phyloP scores from a whole-genome alignment of 2,888 invertebrate species.

The Diadromus collaris region DNA sequence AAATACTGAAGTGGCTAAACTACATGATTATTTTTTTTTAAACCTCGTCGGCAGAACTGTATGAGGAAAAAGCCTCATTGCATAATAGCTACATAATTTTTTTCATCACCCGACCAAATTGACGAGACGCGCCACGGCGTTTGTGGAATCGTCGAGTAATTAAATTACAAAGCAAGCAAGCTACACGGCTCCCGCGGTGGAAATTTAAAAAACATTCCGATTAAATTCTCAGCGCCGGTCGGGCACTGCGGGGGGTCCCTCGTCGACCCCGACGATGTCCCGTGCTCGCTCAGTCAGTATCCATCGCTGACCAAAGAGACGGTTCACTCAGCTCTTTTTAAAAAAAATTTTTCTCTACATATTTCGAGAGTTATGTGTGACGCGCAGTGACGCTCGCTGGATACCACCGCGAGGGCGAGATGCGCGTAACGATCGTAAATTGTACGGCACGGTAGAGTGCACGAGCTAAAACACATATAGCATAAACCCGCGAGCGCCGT shows the following conservation, averaged over 20 bases:
- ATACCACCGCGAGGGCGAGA: constrained; percentile 40
- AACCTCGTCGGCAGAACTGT: constrained; percentile 10
- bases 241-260: constrained; percentile 1
- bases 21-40: constrained; percentile 48
- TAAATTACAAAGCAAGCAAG: not conserved
- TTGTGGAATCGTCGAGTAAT: not conserved
- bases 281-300: not conserved
- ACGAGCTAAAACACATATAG: constrained; percentile 19
- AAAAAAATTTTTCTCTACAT: constrained; percentile 8
- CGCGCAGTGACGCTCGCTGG: constrained; percentile 35
- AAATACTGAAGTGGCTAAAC: constrained; percentile 37
- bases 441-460: constrained; percentile 22
- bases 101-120: not conserved
- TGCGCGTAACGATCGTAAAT: constrained; percentile 52
- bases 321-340: constrained; percentile 1
- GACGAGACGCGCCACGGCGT: not conserved
- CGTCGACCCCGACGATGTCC: not conserved
- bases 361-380: constrained; percentile 51
- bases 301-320: constrained; percentile 7
- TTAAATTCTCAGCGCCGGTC: not conserved
- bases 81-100: constrained; percentile 28
- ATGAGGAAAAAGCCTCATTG: not conserved
- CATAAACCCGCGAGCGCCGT: constrained; percentile 12
- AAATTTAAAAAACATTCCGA: constrained; percentile 1
- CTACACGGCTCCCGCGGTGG: not conserved